A percentile compares a stretch with the other conserved stretches of the same genome.
phyloP scores from a whole-genome alignment of 2,888 invertebrate species.

The Spisula solida region DNA sequence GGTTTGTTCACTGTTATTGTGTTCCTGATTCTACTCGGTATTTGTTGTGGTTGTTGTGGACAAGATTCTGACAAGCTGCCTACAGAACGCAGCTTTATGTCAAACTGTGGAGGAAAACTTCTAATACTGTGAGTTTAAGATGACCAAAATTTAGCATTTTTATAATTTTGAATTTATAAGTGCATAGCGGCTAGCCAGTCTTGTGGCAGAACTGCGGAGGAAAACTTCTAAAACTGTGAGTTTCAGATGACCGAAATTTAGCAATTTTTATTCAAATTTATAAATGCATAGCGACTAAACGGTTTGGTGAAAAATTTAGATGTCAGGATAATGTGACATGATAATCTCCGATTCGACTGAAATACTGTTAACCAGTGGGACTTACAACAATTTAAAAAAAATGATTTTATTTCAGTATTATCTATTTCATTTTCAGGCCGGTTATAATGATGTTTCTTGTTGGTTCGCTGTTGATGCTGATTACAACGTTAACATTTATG shows the following conservation, averaged over 20 bases:
- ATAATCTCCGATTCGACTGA: too few species aligned
- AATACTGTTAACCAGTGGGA: too few species aligned
- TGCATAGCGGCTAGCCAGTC: too few species aligned
- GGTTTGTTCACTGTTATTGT: conserved; percentile 75
- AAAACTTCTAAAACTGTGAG: conserved; percentile 18
- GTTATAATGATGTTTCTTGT: conserved; percentile 75
- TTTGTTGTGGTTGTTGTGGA: conserved; percentile 75
- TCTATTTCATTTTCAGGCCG: conserved; percentile 60
- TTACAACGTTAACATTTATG: conserved; percentile 77
- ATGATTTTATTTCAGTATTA: not conserved
- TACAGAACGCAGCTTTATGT: conserved; percentile 71
- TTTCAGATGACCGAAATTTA: too few species aligned
- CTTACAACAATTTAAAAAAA: too few species aligned
- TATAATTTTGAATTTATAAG: too few species aligned
- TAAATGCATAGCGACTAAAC: too few species aligned
- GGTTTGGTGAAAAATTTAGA: conserved; percentile 64
- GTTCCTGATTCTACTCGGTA: conserved; percentile 70
- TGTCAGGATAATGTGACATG: too few species aligned
- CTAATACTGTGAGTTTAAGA: conserved; percentile 70
- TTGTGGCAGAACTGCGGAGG: conserved; percentile 75
- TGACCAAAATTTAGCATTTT: not conserved
- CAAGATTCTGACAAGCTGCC: conserved; percentile 72
- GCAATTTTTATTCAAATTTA: too few species aligned
- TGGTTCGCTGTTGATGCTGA: conserved; percentile 76
- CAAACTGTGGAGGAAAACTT: conserved; percentile 73